These are phyloP conservation scores for Peromyscus melanophrys DNA, from an alignment of 2,797 vertebrate genomes.

Conservation along the genomic window DNA sequence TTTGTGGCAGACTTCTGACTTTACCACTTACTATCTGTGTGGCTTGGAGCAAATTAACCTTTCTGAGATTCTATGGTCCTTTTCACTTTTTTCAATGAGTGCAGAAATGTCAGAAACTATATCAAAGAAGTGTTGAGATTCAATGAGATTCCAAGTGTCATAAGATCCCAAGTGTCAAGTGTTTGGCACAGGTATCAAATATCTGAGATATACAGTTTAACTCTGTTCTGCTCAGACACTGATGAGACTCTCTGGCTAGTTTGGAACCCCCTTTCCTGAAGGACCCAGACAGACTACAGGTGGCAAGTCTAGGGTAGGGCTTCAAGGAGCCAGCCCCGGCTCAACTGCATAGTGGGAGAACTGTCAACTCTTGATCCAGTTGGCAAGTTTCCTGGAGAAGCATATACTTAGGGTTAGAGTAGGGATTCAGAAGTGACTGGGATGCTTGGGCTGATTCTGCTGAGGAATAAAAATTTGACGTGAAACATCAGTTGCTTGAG, in stretches of 20 bases:
- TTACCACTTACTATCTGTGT: not conserved
- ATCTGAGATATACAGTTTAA: not conserved
- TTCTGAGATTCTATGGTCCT: not conserved
- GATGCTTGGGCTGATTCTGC: not conserved
- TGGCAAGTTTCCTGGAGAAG: not conserved
- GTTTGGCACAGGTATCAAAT: not conserved
- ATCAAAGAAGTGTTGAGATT: not conserved
- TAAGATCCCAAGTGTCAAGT: not conserved
- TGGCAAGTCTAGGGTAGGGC: not conserved
- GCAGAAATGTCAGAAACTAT: not conserved
- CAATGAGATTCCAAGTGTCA: not conserved
- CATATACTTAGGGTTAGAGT: not conserved
- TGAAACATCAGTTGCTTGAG: not conserved
- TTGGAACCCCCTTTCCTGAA: not conserved
- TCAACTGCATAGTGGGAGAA: not conserved
- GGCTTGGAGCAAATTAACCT: conserved; percentile 20
- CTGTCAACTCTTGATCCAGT: not conserved
- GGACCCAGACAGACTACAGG: not conserved
- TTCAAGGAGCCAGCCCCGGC: not conserved
- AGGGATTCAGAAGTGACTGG: not conserved
- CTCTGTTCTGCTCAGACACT: not conserved
- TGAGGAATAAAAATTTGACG: not conserved
- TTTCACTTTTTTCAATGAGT: not conserved
- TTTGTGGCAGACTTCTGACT: conserved; percentile 20
- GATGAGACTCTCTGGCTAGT: not conserved